Conservation (phyloP, 2,888 invertebrate species). For the Hipparchia semele region DNA sequence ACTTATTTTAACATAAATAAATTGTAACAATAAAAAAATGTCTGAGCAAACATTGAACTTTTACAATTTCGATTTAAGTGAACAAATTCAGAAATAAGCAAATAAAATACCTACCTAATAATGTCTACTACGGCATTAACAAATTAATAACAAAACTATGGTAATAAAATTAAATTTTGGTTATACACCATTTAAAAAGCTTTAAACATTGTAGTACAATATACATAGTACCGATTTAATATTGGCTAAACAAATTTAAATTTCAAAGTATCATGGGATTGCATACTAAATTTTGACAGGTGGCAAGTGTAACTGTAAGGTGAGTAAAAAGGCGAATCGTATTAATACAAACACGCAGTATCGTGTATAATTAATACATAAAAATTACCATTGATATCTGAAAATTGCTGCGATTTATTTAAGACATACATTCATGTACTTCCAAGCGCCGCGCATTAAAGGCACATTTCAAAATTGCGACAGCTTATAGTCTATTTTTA, state of each 20-base stretch:
- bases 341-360: constrained; percentile 41
- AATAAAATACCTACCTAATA: background rate
- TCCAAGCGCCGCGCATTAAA: background rate
- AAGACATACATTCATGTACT: constrained; percentile 48
- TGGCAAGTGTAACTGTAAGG: constrained; percentile 39
- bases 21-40: too few species aligned
- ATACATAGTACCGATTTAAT: background rate
- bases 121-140: background rate
- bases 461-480: constrained; percentile 1
- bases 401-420: constrained; percentile 60
- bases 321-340: constrained; percentile 34
- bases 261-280: constrained; percentile 24
- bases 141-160: background rate
- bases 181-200: background rate
- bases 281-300: constrained; percentile 35
- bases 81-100: background rate
- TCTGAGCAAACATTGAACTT: too few species aligned
- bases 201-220: background rate
- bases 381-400: constrained; percentile 53
- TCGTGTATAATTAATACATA: constrained; percentile 49
- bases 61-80: too few species aligned
- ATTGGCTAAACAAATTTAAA: constrained; percentile 3
- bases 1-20: too few species aligned
- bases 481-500: constrained; percentile 23
- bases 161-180: background rate